Base-by-base conservation (phyloP, 2,797 vertebrate species). In the Neosilurus hyrtlii region DNA sequence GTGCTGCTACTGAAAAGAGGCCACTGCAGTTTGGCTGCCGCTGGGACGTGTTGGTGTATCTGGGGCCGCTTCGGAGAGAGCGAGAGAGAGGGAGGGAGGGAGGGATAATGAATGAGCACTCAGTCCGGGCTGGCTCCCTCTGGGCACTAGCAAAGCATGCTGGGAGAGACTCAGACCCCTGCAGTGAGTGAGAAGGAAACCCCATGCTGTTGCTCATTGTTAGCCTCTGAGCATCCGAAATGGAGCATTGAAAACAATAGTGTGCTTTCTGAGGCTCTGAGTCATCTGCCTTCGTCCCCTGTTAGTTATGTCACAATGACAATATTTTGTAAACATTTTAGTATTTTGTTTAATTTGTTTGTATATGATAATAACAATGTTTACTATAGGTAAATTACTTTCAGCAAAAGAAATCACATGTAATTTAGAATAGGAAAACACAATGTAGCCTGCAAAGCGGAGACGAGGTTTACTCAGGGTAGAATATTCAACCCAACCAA, bases 121-220 rank as follows among this genome's bases (percentile, higher is more conserved):
- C 87, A 83, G 85, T 87, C 82, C 78, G 56, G 83, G 83, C 89
- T 92, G 89, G 86, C 89, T 89, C 90, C 87, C 88, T 86, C 84
- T 90, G 90, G 89, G 87, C 88, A 83, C 87, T 62, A n/a, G 91
- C 91, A 92, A 89, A 90, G 91, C 91, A 91, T 91, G 88, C 90
- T 92, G 91, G 90, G 90, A 91, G 85, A 79, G n/a, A 70, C 81
- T 81, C 83, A 61, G 84, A 86, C 89, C 91, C 91, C 89, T 92
- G 88, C 90, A 88, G 86, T 85, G 86, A 80, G 66, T 76, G 81
- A 59, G 80, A 73, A 89, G 90, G 88, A 92, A 90, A 91, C 90
- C 90, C 91, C 84, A 51, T 65, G 85, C 81, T 52, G 84, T 52
- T 74, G 71, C 49, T 72, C 10, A 66, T 80, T 57, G 54, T 81